A percentile compares a stretch with the other conserved stretches of the same genome.
Evolutionary conservation across 2,888 invertebrate genomes (phyloP).

Genomic region (Parnassius mnemosyne): DNA sequence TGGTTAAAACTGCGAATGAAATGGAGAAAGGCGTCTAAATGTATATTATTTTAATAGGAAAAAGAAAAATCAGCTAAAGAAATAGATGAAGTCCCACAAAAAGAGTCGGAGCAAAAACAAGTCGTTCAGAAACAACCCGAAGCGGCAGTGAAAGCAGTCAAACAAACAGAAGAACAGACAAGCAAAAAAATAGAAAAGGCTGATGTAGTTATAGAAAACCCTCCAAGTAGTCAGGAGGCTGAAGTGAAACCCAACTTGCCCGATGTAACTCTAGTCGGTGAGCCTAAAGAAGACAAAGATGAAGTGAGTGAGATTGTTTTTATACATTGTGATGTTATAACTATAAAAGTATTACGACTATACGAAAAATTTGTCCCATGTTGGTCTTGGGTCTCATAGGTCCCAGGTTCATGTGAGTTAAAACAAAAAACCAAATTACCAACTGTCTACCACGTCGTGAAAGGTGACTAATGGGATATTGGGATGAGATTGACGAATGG

Average conservation of each 20-base stretch:
- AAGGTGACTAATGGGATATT: no score
- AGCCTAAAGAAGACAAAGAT: conserved; percentile 49
- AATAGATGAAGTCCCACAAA: conserved; percentile 32
- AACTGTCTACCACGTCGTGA: no score
- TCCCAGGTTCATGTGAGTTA: no score
- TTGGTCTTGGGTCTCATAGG: no score
- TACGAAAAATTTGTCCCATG: no score
- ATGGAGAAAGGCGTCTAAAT: no score
- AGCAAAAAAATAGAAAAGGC: not conserved
- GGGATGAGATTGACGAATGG: no score
- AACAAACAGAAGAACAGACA: conserved; percentile 2
- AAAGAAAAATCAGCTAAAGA: conserved; percentile 55
- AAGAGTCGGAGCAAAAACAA: conserved; percentile 31
- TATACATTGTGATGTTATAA: no score
- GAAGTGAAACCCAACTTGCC: conserved; percentile 50
- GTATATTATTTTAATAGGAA: conserved; percentile 44
- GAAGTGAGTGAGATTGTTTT: conserved; percentile 29
- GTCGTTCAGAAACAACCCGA: conserved; percentile 25
- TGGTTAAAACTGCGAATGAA: no score
- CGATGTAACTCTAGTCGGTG: conserved; percentile 65
- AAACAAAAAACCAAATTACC: no score
- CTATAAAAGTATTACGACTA: no score
- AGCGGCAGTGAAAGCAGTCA: conserved; percentile 7
- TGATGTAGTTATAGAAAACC: not conserved
- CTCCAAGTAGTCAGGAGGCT: conserved; percentile 7